Base-by-base conservation (phyloP, 2,888 invertebrate genomes). In the Plutella xylostella region DNA sequence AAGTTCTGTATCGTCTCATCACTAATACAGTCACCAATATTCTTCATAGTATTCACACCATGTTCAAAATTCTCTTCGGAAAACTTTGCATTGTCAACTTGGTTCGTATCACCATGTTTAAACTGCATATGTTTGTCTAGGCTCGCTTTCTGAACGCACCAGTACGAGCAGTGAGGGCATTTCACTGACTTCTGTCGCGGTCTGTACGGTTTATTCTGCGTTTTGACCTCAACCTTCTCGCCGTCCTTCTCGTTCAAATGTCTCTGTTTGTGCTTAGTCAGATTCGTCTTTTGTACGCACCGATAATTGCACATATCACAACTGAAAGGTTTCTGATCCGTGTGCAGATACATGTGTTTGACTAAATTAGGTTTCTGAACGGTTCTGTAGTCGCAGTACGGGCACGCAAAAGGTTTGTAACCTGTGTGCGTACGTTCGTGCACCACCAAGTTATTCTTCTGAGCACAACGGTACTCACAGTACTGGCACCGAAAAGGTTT, bases 401-500 rank as follows among this genome's bases (percentile, higher is more conserved):
- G 79, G 17, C 85, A 85, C 0, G 77, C 83, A 20, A 85, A 85
- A 0, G 85, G 85, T 42, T 85, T 85, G 43, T 75, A 79, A 0
- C 85, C 85, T 0, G 85, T 85, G n/a, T 85, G 85, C 0, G 85
- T 85, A 1, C 85, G 51, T 48, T 85, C 85, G 41, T 85, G 85
- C 0, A 85, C 84, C 0, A 85, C 82, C 33, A 85, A 51, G 25
- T 85, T 85, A 30, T 85, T 85, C 30, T 85, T 85, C 42, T 85
- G 85, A 0, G 85, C 85, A 35, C 84, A 85, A 1, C 75, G 53
- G 18, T 85, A 85, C 1, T 83, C 82, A n/a, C 85, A 85, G 22
- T 76, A 85, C 6, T 84, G 79, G 48, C 85, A 85, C 0, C 73
- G 55, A 28, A 78, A 84, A 0, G 85, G 85, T 50, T 85, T 85